Evolutionary conservation across 2,113 vertebrate species (phyloP).

Genomic region (Gymnobelideus leadbeateri): DNA sequence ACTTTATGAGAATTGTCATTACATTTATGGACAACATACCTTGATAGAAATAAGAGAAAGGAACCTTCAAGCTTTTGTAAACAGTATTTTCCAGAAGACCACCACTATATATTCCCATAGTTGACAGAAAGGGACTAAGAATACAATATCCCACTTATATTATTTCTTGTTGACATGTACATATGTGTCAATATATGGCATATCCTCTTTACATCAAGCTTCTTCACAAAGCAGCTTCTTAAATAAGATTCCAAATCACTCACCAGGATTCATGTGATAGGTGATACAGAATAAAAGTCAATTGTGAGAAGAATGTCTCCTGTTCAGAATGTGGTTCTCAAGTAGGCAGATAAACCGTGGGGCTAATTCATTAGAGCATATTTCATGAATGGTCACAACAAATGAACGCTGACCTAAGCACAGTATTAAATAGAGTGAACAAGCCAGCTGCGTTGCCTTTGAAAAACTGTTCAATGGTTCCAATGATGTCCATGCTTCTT

Average conservation of each 20-base stretch:
- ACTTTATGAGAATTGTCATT: neutral
- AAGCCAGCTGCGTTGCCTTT: neutral
- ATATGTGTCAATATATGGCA: neutral
- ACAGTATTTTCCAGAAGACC: neutral
- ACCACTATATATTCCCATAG: neutral
- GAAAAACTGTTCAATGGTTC: neutral
- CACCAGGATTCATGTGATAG: neutral
- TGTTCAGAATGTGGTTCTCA: neutral
- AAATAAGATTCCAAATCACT: neutral
- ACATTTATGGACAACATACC: neutral
- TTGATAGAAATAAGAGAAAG: neutral
- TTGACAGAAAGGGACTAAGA: neutral
- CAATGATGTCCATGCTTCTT: neutral
- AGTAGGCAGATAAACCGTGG: neutral
- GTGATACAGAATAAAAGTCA: neutral
- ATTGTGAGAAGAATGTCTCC: neutral
- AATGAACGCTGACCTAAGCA: neutral
- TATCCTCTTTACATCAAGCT: neutral
- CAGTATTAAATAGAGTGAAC: neutral
- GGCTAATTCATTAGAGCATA: neutral
- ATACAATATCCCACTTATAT: neutral
- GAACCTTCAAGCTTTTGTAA: neutral
- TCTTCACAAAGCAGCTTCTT: neutral
- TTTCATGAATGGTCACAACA: neutral
- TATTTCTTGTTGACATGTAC: neutral